These are phyloP conservation scores for Pachycephus smyrnensis DNA, from an alignment of 2,888 invertebrate genomes.

Conservation along the genomic window DNA sequence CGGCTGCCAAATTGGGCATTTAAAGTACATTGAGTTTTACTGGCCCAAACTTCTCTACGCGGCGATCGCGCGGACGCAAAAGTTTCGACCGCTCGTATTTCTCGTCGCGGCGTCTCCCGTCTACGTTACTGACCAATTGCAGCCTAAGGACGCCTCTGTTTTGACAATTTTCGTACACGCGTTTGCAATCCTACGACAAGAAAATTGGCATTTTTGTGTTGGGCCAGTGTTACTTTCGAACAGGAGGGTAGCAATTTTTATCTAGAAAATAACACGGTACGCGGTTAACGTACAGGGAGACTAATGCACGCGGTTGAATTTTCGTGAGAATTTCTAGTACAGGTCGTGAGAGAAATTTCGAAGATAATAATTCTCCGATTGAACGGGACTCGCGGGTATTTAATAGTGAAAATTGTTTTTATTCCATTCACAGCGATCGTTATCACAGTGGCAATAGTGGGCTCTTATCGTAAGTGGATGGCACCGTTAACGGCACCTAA, in stretches of 20 bases:
- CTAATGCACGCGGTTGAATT: background rate
- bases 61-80: background rate
- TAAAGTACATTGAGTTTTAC: constrained; percentile 59
- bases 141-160: background rate
- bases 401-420: background rate
- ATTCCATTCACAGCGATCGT: background rate
- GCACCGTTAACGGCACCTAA: background rate
- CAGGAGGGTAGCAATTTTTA: constrained; percentile 49
- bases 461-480: background rate
- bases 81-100: constrained; percentile 1
- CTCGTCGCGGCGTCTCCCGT: background rate
- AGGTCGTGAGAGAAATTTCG: background rate
- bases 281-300: constrained; percentile 32
- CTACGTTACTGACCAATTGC: background rate
- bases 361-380: background rate
- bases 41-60: constrained; percentile 26
- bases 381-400: background rate
- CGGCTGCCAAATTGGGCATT: constrained; percentile 66
- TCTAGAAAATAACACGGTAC: constrained; percentile 47
- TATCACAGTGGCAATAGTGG: background rate
- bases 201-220: background rate
- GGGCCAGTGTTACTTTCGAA: constrained; percentile 3
- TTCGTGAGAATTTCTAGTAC: background rate
- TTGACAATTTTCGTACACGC: background rate
- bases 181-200: background rate